phyloP scores from a whole-genome alignment of 2,888 invertebrate genomes.

The Drosophila nigricruria region DNA sequence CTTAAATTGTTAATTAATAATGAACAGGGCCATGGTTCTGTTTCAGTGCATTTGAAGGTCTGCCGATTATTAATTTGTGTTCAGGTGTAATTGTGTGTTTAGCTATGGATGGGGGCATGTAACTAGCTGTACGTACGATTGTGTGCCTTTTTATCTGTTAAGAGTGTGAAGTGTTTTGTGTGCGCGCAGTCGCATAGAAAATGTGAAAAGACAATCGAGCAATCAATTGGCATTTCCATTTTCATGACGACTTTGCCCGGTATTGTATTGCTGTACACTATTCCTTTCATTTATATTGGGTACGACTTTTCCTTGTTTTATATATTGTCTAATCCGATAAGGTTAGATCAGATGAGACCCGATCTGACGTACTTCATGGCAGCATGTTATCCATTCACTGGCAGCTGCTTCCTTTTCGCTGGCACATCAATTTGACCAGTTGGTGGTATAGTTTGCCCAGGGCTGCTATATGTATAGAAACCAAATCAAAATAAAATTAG shows the following conservation, averaged over 20 bases:
- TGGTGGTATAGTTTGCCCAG: constrained; percentile 83
- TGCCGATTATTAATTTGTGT: constrained; percentile 12
- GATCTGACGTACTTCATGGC: constrained; percentile 12
- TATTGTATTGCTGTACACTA: constrained; percentile 34
- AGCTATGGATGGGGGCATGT: background rate
- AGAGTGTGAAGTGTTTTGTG: constrained; percentile 8
- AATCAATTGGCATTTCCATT: constrained; percentile 31
- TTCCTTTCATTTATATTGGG: constrained; percentile 25
- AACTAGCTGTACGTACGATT: constrained; percentile 5
- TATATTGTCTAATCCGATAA: constrained; percentile 17
- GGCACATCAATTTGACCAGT: constrained; percentile 82
- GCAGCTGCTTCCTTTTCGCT: constrained; percentile 29
- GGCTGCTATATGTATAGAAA: constrained; percentile 63
- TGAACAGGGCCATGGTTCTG: constrained; percentile 42
- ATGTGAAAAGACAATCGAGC: constrained; percentile 45
- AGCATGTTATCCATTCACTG: constrained; percentile 29
- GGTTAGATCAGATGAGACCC: background rate
- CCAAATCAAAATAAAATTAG: background rate
- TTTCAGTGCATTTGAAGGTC: constrained; percentile 22
- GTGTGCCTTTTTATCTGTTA: background rate
- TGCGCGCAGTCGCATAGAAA: constrained; percentile 44
- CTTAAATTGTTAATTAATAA: constrained; percentile 38
- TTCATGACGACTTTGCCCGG: constrained; percentile 15
- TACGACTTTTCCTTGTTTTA: constrained; percentile 27
- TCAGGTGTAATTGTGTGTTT: background rate